Evolutionary conservation across 1,140 invertebrate species (phyloP), one percentile per base, ranked within the genome.

Genomic region (Heliconius himera): DNA sequence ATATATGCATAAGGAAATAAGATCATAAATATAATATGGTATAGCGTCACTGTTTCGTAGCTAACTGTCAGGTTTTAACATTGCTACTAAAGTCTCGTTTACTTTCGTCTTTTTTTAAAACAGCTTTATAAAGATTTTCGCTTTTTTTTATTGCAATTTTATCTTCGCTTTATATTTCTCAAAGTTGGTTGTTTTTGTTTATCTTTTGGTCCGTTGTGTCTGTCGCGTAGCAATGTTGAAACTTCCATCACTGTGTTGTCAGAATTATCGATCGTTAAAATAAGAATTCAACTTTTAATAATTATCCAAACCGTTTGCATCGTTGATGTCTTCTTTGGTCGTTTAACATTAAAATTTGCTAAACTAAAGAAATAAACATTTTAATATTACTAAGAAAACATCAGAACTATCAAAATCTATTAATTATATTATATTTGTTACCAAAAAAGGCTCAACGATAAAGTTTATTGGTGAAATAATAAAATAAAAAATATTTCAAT

Each of bases 1-100:
- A 91, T 92, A 94, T 93, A 91, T 93, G 91, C 91, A 90, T 94
- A 94, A 93, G 92, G 91, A 90, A 81, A 84, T 90, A 91, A 91
- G 88, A 82, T 88, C 86, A 82, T 85, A 83, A 6, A 56, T 56
- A n/a, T 9, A 20, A 56, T 56, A 22, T 56, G 20, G n/a, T 22
- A 84, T 90, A 89, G 86, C 83, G 81, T 88, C 89, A 88, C 88
- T 85, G 88, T 89, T 92, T 89, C 83, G 88, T 92, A 91, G 88
- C 80, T 88, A 85, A 87, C 26, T 84, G 71, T 87, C 88, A 90
- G 87, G 92, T 94, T 93, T 94, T 88, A 85, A 94, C 93, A 94
- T 94, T 94, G 93, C 93, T 94, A 94, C 90, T 82, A 73, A 71
- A 46, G 54, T 75, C 83, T 8, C 54, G 2, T 76, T 49, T 11